phyloP scores from a whole-genome alignment of 2,797 vertebrate species.

The Sebastes nivosus region DNA sequence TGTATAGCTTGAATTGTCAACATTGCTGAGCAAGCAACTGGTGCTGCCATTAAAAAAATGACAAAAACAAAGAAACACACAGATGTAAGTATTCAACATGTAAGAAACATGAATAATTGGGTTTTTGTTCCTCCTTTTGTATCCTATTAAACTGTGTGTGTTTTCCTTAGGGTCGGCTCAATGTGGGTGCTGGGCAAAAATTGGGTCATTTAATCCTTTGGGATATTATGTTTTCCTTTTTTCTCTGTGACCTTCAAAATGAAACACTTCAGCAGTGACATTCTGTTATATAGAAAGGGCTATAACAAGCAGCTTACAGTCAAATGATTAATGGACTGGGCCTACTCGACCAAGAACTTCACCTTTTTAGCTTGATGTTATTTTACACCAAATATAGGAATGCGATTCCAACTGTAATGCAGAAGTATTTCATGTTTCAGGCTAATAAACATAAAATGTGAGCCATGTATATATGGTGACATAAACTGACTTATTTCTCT shows the following conservation, averaged over 20 bases:
- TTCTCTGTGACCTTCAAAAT: slow-evolving; percentile 72
- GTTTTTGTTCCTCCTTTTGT: slow-evolving; percentile 30
- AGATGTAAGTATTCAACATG: not conserved
- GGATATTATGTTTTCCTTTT: slow-evolving; percentile 52
- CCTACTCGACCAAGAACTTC: not conserved
- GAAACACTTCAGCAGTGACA: slow-evolving; percentile 46
- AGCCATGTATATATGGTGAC: not conserved
- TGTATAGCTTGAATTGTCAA: not conserved
- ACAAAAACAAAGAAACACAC: not conserved
- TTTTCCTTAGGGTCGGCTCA: slow-evolving; percentile 48
- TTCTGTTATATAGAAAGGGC: slow-evolving; percentile 27
- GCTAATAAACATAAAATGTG: not conserved
- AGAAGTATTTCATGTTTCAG: not conserved
- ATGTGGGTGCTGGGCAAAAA: slow-evolving; percentile 67
- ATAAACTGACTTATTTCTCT: not conserved
- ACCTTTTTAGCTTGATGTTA: not conserved
- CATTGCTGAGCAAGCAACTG: not conserved
- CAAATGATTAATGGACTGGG: not conserved
- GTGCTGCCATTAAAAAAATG: not conserved
- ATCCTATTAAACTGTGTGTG: slow-evolving; percentile 31
- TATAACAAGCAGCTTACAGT: slow-evolving; percentile 14
- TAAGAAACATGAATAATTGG: not conserved
- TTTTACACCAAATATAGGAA: not conserved
- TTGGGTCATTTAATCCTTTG: slow-evolving; percentile 69
- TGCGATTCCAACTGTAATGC: not conserved